These are phyloP conservation scores for Sebastolobus altivelis DNA, from an alignment of 2,797 vertebrate genomes.

Conservation along the genomic window DNA sequence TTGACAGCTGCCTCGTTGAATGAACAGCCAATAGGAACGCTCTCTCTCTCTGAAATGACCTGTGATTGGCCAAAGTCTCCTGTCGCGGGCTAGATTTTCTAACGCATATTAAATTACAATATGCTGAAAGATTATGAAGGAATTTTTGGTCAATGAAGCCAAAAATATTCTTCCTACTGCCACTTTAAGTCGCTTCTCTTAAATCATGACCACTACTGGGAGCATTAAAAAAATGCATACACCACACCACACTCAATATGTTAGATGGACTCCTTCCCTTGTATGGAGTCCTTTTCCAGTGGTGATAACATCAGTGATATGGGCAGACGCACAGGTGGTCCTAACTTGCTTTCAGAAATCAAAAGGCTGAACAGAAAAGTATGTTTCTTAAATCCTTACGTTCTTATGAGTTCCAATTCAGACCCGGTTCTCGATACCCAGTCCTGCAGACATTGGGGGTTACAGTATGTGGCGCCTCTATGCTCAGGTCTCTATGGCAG, in stretches of 20 bases:
- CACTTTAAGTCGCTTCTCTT: too few relatives aligned
- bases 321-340: neutral
- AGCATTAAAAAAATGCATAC: neutral
- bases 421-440: neutral
- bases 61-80: too few relatives aligned
- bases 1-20: too few relatives aligned
- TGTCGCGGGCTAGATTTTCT: too few relatives aligned
- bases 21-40: too few relatives aligned
- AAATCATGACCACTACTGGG: too few relatives aligned
- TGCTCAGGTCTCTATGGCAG: conserved; percentile 50
- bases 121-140: too few relatives aligned
- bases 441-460: conserved; percentile 9
- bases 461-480: neutral
- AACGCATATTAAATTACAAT: too few relatives aligned
- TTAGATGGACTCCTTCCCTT: neutral
- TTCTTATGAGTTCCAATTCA: conserved; percentile 7
- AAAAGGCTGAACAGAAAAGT: neutral
- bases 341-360: neutral
- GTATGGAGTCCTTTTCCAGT: neutral
- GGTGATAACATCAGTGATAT: neutral
- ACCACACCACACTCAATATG: neutral
- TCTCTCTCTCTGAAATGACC: too few relatives aligned
- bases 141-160: too few relatives aligned
- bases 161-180: too few relatives aligned
- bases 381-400: neutral